A percentile compares a stretch with the other conserved stretches of the same genome.
Conservation (phyloP, 2,888 invertebrate genomes). For the Cylindroiulus punctatus region DNA sequence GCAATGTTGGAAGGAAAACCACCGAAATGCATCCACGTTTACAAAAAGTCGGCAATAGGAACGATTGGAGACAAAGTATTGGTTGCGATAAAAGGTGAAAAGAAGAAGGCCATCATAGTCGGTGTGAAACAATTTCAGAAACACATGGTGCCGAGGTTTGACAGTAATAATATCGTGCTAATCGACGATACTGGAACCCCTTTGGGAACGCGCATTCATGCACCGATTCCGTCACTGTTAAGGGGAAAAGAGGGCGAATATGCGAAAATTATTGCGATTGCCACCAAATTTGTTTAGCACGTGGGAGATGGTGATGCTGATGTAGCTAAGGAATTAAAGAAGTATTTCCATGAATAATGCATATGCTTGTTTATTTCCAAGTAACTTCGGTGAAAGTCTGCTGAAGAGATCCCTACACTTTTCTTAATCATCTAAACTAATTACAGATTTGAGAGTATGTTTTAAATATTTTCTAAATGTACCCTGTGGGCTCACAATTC, state of each 20-base stretch:
- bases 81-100: slow-evolving; percentile 93
- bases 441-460: no score
- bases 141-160: slow-evolving; percentile 86
- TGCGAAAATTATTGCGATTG: slow-evolving; percentile 90
- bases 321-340: background rate
- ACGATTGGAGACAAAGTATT: slow-evolving; percentile 79
- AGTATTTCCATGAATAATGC: background rate
- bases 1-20: slow-evolving; percentile 95
- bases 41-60: slow-evolving; percentile 78
- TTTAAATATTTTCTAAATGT: no score
- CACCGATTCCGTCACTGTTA: slow-evolving; percentile 91
- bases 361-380: background rate
- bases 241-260: slow-evolving; percentile 88
- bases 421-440: no score
- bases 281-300: slow-evolving; percentile 82
- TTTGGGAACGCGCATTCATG: slow-evolving; percentile 92
- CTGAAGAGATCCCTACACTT: background rate
- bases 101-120: slow-evolving; percentile 90
- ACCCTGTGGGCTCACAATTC: no score
- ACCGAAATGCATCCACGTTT: slow-evolving; percentile 92
- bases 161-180: slow-evolving; percentile 94
- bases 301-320: background rate
- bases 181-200: slow-evolving; percentile 94
- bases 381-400: background rate
- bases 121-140: slow-evolving; percentile 82